phyloP scores from a whole-genome alignment of 2,113 vertebrate species.

The Butorides virescens region DNA sequence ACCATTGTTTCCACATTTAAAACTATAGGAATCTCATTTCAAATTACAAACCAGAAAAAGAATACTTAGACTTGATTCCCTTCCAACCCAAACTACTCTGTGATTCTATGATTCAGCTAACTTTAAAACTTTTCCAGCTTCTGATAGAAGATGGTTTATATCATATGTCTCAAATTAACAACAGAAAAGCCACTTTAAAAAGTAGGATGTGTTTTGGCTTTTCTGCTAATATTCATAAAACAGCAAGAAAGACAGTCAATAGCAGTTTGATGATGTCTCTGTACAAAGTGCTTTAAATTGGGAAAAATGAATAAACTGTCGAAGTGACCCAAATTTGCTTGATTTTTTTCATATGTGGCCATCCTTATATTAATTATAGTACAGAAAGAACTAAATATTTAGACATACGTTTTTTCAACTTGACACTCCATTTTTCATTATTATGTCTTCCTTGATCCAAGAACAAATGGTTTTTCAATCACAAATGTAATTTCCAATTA shows the following conservation, averaged over 20 bases:
- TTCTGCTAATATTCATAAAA: background rate
- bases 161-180: slow-evolving; percentile 3
- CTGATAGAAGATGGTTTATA: slow-evolving; percentile 7
- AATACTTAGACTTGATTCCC: background rate
- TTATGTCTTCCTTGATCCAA: background rate
- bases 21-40: background rate
- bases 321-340: background rate
- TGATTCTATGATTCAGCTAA: background rate
- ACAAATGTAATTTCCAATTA: background rate
- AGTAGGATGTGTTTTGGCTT: background rate
- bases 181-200: background rate
- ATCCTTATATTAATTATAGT: background rate
- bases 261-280: background rate
- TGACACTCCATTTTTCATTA: background rate
- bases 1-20: slow-evolving; percentile 27
- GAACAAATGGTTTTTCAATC: background rate
- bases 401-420: background rate
- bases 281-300: background rate
- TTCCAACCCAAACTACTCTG: background rate
- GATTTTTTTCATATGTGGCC: background rate
- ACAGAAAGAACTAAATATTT: background rate
- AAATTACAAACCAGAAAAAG: background rate
- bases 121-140: slow-evolving; percentile 35
- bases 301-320: background rate
- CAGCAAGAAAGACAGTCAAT: background rate